These are phyloP conservation scores for Diadema setosum DNA, from an alignment of 35 echinoderm and acorn worm genomes.

Conservation along the genomic window DNA sequence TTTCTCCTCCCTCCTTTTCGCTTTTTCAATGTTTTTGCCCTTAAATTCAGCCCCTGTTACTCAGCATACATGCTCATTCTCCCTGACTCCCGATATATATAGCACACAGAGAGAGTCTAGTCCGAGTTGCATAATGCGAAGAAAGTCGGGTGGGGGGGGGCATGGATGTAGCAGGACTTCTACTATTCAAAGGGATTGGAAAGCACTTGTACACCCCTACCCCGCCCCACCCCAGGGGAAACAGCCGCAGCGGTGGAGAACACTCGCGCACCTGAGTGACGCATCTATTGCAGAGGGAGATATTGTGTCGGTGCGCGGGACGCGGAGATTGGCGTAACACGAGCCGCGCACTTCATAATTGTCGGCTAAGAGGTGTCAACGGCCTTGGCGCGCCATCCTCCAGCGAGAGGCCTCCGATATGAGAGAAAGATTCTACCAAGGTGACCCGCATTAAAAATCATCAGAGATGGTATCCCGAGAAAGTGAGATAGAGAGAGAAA, in stretches of 20 bases:
- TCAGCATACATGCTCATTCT: no score
- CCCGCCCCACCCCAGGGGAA: not conserved
- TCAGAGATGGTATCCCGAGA: not conserved
- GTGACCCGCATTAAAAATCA: not conserved
- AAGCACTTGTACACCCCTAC: no score
- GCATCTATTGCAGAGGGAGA: not conserved
- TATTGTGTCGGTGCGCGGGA: not conserved
- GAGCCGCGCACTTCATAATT: slow-evolving; percentile 7
- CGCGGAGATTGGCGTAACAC: not conserved
- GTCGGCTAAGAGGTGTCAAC: slow-evolving; percentile 14
- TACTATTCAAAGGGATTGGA: not conserved
- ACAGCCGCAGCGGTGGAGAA: not conserved
- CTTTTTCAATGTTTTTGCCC: no score
- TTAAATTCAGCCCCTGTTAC: no score
- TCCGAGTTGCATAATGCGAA: no score
- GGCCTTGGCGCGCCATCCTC: not conserved
- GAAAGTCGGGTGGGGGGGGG: not conserved
- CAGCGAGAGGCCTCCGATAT: not conserved
- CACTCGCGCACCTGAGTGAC: slow-evolving; percentile 16
- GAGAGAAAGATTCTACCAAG: not conserved
- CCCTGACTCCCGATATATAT: no score
- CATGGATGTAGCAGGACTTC: not conserved
- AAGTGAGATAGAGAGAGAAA: no score
- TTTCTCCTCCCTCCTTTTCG: not conserved
- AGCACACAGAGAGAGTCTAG: no score